phyloP scores from a whole-genome alignment of 2,113 vertebrate species.

The Dromaius novaehollandiae region DNA sequence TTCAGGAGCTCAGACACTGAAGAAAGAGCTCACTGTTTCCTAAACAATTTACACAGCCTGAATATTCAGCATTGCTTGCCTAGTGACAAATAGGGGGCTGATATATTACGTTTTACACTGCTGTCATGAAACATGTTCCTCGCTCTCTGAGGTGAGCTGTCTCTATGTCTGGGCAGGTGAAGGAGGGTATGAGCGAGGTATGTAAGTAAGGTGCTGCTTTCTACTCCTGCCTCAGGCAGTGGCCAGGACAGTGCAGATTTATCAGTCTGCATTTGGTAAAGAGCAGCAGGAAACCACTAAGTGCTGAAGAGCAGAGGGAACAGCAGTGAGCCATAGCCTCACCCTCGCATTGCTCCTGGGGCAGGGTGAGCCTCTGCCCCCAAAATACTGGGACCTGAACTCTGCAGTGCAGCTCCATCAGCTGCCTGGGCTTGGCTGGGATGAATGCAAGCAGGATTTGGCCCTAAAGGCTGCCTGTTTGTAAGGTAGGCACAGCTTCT shows the following conservation, averaged over 20 bases:
- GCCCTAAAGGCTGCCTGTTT: too few species aligned
- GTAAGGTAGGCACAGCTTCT: too few species aligned
- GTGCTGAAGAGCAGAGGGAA: neutral
- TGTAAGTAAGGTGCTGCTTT: accelerated
- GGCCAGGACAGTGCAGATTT: accelerated
- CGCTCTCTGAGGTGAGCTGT: neutral
- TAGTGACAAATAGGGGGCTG: neutral
- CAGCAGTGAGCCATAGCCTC: neutral
- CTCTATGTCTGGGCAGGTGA: too few species aligned
- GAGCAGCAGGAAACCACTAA: neutral
- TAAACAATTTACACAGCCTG: neutral
- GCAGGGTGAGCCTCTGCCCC: neutral
- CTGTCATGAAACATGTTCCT: neutral
- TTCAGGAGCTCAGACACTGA: neutral
- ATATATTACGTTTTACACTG: neutral
- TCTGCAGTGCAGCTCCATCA: too few species aligned
- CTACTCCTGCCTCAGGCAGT: accelerated
- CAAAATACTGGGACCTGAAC: neutral
- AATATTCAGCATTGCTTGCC: neutral
- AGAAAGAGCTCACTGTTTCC: neutral
- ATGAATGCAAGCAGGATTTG: too few species aligned
- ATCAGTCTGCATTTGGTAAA: neutral
- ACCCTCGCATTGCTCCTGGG: neutral
- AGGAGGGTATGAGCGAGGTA: too few species aligned
- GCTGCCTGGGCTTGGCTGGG: too few species aligned